Percentiles rank a stretch among this genome's conserved stretches.
Conservation (phyloP, 2,113 vertebrate genomes). For the Lycocorax pyrrhopterus region DNA sequence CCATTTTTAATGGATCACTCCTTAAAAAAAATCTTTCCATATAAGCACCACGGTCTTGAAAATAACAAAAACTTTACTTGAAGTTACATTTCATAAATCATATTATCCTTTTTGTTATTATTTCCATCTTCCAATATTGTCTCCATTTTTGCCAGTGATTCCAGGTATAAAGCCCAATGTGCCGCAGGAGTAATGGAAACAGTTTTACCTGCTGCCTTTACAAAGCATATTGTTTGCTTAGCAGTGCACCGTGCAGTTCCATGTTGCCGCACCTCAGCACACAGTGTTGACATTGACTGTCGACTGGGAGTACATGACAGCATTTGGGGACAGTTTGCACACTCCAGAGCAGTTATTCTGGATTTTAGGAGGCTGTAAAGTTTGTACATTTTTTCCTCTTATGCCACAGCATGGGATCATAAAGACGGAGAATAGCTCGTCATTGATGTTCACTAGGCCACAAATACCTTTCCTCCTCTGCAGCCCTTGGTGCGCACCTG, state of each 20-base stretch:
- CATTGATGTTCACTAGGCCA: background rate
- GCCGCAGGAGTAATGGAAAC: background rate
- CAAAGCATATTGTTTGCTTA: background rate
- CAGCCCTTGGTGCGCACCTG: background rate
- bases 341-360: background rate
- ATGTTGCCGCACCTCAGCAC: background rate
- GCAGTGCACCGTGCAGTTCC: fast-evolving
- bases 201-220: background rate
- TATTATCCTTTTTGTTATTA: background rate
- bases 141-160: background rate
- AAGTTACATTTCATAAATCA: background rate
- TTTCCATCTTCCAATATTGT: fast-evolving
- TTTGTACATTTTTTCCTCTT: background rate
- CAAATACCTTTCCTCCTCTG: background rate
- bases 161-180: background rate
- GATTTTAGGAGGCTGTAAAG: background rate
- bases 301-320: background rate
- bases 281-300: background rate
- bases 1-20: background rate
- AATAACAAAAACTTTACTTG: background rate
- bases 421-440: background rate
- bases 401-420: background rate
- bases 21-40: background rate
- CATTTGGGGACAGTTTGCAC: background rate
- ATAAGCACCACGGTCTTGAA: background rate